phyloP scores from a whole-genome alignment of 2,797 vertebrate species.

The Vireo griseus region DNA sequence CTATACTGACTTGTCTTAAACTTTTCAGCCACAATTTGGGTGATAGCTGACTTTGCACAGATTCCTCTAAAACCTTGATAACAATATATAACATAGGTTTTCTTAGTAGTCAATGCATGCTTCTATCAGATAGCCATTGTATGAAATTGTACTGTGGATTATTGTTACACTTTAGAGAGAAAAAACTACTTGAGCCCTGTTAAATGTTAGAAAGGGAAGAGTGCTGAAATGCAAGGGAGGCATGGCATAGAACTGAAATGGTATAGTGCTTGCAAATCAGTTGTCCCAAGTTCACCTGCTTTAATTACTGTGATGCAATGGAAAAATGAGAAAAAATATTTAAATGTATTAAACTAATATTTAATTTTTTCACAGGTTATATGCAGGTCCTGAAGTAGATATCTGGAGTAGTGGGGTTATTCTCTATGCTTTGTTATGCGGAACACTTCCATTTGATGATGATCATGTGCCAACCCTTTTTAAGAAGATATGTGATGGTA shows the following conservation, averaged over 20 bases:
- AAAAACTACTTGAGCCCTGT: not conserved
- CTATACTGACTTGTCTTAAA: not conserved
- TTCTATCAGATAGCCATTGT: not conserved
- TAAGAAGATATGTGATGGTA: constrained; percentile 99
- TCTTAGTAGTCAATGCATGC: not conserved
- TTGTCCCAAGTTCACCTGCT: not conserved
- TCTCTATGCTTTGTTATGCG: constrained; percentile 95
- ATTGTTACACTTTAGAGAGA: not conserved
- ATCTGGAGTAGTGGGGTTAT: constrained; percentile 99
- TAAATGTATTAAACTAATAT: not conserved
- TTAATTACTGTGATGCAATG: not conserved
- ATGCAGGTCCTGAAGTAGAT: constrained; percentile 97
- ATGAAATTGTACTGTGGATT: not conserved
- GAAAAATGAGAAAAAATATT: not conserved
- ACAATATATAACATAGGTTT: not conserved
- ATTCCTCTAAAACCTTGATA: not conserved
- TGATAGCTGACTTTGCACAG: not conserved
- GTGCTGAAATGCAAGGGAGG: not conserved
- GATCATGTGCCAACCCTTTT: constrained; percentile 99
- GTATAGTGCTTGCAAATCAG: not conserved
- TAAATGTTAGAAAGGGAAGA: not conserved
- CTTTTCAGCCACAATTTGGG: not conserved
- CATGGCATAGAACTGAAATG: not conserved
- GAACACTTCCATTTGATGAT: constrained; percentile 95
- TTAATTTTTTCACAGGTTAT: constrained; percentile 79